These are phyloP conservation scores for Anguilla pacifica DNA, from an alignment of 2,797 vertebrate genomes.

Conservation along the genomic window DNA sequence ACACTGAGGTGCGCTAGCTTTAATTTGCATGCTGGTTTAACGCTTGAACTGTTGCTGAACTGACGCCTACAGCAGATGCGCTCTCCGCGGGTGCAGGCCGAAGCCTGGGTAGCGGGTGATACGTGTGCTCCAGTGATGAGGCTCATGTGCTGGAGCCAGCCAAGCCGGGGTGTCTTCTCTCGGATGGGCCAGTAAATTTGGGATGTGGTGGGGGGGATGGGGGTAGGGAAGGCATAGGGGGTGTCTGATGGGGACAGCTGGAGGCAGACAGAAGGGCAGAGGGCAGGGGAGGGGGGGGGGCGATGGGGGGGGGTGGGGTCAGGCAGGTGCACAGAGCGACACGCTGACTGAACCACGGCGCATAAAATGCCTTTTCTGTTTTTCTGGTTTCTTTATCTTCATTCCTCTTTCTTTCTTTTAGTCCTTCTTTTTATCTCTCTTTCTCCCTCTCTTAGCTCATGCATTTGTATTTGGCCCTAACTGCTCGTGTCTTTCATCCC, in stretches of 20 bases:
- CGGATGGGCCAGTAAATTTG: not conserved
- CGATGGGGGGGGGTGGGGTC: no score
- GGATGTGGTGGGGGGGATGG: constrained; percentile 33
- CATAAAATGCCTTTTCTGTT: constrained; percentile 33
- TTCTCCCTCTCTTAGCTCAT: constrained; percentile 47
- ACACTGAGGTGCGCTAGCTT: no score
- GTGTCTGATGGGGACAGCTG: not conserved
- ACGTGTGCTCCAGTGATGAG: constrained; percentile 4
- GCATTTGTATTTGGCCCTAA: constrained; percentile 19
- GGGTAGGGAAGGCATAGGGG: constrained; percentile 15
- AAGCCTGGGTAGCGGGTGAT: not conserved
- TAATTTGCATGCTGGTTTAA: not conserved
- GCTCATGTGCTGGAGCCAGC: not conserved
- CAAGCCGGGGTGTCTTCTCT: not conserved
- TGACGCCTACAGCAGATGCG: constrained; percentile 8
- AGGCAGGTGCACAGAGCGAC: constrained; percentile 18
- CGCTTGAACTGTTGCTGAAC: not conserved
- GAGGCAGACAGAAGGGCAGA: constrained; percentile 12
- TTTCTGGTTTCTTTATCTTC: constrained; percentile 46
- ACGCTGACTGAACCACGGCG: not conserved
- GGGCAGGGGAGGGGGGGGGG: not conserved
- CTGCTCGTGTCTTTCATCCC: constrained; percentile 8
- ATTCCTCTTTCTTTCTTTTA: not conserved
- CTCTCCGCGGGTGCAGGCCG: not conserved
- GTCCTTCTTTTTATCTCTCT: not conserved